phyloP scores from a whole-genome alignment of 2,888 invertebrate genomes.

The Helicoverpa assulta region DNA sequence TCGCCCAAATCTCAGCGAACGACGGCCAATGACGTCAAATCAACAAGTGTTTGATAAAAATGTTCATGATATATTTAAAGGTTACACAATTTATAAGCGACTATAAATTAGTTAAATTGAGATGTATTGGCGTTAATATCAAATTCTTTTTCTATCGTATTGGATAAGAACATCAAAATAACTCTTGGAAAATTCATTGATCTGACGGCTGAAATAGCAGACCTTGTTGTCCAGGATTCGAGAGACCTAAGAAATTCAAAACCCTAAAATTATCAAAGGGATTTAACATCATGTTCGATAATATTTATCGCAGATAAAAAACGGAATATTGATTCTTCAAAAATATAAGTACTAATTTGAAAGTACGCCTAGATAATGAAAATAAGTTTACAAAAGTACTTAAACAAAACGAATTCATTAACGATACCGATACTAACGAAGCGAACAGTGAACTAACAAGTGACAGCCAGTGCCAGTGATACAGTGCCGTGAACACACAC shows the following conservation, averaged over 20 bases:
- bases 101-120: constrained; percentile 27
- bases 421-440: constrained; percentile 54
- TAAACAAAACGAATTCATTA: constrained; percentile 55
- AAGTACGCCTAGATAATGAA: constrained; percentile 35
- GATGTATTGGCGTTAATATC: background rate
- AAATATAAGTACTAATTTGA: background rate
- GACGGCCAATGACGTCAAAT: constrained; percentile 52
- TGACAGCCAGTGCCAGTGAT: constrained; percentile 57
- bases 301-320: no score
- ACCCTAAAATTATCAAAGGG: no score
- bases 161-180: background rate
- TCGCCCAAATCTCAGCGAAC: constrained; percentile 22
- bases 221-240: no score
- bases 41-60: constrained; percentile 20
- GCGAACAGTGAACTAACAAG: constrained; percentile 52
- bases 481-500: constrained; percentile 59
- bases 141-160: background rate
- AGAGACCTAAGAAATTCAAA: no score
- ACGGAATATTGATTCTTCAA: background rate
- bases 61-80: background rate
- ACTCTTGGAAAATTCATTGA: no score
- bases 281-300: no score
- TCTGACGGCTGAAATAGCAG: no score
- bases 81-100: constrained; percentile 13
- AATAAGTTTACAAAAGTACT: constrained; percentile 42